A percentile compares a stretch with the other conserved stretches of the same genome.
phyloP scores from a whole-genome alignment of 2,113 vertebrate genomes.

The Toxotes chatareus region DNA sequence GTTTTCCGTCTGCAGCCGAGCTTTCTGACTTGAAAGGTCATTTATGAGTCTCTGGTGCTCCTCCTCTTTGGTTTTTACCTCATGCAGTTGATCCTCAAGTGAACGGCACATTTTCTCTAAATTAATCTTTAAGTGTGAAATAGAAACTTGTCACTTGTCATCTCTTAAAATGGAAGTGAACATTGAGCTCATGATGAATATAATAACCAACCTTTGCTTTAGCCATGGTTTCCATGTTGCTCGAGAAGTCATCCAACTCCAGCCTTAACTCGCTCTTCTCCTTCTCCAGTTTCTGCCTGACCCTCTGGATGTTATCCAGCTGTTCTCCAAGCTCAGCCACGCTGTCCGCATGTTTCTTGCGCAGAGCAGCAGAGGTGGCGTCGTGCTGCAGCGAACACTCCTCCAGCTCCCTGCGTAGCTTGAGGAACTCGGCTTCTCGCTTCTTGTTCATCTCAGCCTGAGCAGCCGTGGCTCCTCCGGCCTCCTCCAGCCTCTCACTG shows the following conservation, averaged over 20 bases:
- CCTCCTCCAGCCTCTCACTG: conserved; percentile 92
- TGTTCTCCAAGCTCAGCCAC: conserved; percentile 81
- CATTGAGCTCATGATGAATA: no score
- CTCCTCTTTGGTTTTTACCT: conserved; percentile 72
- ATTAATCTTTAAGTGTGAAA: conserved; percentile 55
- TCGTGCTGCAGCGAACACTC: conserved; percentile 85
- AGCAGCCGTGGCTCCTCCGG: conserved; percentile 68
- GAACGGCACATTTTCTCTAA: conserved; percentile 75
- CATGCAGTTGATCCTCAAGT: conserved; percentile 75
- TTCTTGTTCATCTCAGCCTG: conserved; percentile 83
- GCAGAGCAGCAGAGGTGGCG: conserved; percentile 76
- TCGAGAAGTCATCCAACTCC: conserved; percentile 78
- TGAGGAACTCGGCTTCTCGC: conserved; percentile 83
- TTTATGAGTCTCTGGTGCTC: conserved; percentile 62
- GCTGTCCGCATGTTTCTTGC: conserved; percentile 83
- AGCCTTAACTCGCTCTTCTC: conserved; percentile 81
- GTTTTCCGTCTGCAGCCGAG: conserved; percentile 75
- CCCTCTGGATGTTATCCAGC: conserved; percentile 82
- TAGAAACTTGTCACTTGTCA: neutral
- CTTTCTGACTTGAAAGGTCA: conserved; percentile 63
- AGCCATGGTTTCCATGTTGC: conserved; percentile 76
- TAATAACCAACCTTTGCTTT: conserved; percentile 82
- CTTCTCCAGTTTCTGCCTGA: conserved; percentile 82
- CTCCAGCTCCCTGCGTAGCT: conserved; percentile 83
- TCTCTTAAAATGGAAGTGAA: neutral